phyloP scores from a whole-genome alignment of 2,888 invertebrate species.

The Griposia aprilina region DNA sequence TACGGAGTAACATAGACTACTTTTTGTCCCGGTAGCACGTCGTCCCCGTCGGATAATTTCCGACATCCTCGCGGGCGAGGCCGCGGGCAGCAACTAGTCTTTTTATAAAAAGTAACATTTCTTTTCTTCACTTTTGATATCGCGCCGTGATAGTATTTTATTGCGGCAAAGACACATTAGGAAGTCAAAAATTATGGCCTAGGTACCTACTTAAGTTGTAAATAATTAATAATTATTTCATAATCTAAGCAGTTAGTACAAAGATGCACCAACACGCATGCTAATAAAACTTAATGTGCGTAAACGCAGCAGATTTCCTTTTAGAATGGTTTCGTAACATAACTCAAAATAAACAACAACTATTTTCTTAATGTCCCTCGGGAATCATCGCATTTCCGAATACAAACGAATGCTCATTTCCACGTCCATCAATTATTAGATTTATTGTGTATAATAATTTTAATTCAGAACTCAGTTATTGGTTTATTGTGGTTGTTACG shows the following conservation, averaged over 20 bases:
- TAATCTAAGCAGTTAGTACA: slow-evolving; percentile 1
- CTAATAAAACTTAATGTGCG: slow-evolving; percentile 41
- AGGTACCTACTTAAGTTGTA: neutral
- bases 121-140: neutral
- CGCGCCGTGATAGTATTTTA: neutral
- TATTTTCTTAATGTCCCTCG: too few species aligned
- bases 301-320: slow-evolving; percentile 24
- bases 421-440: too few species aligned
- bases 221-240: neutral
- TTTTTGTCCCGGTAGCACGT: too few species aligned
- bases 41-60: too few species aligned
- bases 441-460: too few species aligned
- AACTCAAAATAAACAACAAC: neutral
- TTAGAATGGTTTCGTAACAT: neutral
- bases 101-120: neutral
- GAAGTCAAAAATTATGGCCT: neutral
- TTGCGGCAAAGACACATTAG: neutral
- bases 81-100: too few species aligned
- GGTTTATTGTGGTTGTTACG: too few species aligned
- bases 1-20: too few species aligned
- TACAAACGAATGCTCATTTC: too few species aligned
- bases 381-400: too few species aligned
- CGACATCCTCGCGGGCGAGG: too few species aligned
- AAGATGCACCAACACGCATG: slow-evolving; percentile 29
- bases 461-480: too few species aligned